These are phyloP conservation scores for Campoplex capitator DNA, from an alignment of 2,888 invertebrate genomes.

Conservation along the genomic window DNA sequence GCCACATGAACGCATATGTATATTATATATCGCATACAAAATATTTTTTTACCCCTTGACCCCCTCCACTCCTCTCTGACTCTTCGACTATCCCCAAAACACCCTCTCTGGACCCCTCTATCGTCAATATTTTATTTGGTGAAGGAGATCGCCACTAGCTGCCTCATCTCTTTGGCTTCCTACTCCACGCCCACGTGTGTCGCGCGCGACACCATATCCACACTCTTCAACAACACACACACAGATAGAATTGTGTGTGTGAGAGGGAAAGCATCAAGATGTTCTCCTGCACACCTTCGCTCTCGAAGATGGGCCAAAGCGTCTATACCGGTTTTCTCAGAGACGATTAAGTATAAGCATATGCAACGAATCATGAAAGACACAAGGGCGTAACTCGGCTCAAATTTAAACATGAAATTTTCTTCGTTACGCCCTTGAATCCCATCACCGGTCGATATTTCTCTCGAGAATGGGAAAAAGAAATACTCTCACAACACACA, in stretches of 20 bases:
- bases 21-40: constrained; percentile 25
- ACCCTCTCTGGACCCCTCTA: constrained; percentile 60
- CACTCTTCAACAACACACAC: constrained; percentile 21
- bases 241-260: constrained; percentile 15
- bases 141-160: constrained; percentile 70
- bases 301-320: constrained; percentile 68
- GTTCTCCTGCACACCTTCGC: constrained; percentile 70
- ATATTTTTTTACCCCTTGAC: constrained; percentile 68
- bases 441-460: constrained; percentile 4
- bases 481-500: constrained; percentile 36
- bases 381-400: constrained; percentile 28
- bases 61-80: constrained; percentile 3
- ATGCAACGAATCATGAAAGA: not conserved
- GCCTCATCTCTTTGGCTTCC: constrained; percentile 68
- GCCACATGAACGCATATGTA: constrained; percentile 8
- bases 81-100: constrained; percentile 62
- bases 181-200: constrained; percentile 70
- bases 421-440: not conserved
- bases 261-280: constrained; percentile 61
- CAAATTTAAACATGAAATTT: not conserved
- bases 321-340: constrained; percentile 66
- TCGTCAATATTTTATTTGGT: constrained; percentile 71
- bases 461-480: constrained; percentile 14
- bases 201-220: constrained; percentile 58
- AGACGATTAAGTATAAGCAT: constrained; percentile 52